Base-by-base conservation (phyloP, 2,888 invertebrate species). In the Bellardia bayeri region DNA sequence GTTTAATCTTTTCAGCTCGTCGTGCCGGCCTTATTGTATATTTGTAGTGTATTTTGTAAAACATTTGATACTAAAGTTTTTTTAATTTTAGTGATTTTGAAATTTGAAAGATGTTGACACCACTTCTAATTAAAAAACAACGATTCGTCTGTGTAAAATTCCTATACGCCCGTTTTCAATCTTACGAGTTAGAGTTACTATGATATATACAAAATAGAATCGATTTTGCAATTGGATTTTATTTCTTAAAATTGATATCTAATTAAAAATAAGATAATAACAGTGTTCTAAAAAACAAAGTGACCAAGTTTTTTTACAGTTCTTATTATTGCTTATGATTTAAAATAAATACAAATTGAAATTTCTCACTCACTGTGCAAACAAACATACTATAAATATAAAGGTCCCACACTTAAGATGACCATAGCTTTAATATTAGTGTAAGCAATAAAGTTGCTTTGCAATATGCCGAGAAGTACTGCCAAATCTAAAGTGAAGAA, bases 121-220 rank as follows among this genome's bases (percentile, higher is more conserved):
- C 37, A 37, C 11, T 63, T 1, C n/a, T 9, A 14, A n/a, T 37
- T 16, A 37, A 63, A 71, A 71, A 85, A 79, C 85, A 82, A 85
- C 85, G 85, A 85, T 85, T 85, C 85, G 85, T 42, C 71, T 49
- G 11, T 58, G 56, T 33, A 63, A 82, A 87, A 82, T 87, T 81
- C 82, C 87, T 85, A 74, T 87, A 87, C 88, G 85, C 87, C 86
- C 86, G 88, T 81, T 63, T 63, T 64, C 51, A 78, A 58, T 80
- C 56, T 54, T 74, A 54, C 2, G 37, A 71, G 85, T 76, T 88
- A 88, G 37, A 71, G 85, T 76, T 88, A 88, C 69, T 87, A 86
- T 88, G 88, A 89, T 89, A 92, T 91, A 92, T 92, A 92, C 91
- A 92, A 91, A 92, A 92, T 91, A 91, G 64, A 91, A 92, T 92